Base-by-base conservation (phyloP, 2,888 invertebrate genomes). In the Ischnus inquisitorius region DNA sequence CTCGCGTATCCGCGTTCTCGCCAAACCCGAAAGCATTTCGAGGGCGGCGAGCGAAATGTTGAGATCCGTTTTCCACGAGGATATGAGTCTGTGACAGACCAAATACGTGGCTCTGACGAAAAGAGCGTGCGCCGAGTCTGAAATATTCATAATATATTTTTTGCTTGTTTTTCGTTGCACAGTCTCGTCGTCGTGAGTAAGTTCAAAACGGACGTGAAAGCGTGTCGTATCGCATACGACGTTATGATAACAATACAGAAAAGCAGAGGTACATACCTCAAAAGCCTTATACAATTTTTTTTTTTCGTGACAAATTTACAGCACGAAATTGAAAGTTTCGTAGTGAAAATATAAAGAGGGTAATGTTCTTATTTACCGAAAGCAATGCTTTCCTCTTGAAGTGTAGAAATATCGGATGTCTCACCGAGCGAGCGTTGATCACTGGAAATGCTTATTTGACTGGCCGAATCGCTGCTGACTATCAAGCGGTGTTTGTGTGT, bases 31-130 rank as follows among this genome's bases (percentile, higher is more conserved):
- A 0, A 99, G 95, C 75, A 99, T 95, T 93, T 99, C 99, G 85
- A 99, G 94, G 0, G 99, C 99, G 0, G 99, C 98, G 78, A 99
- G 94, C 0, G 98, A 98, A 51, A 98, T 97, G 92, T 98, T 98
- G 83, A 99, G 94, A 94, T 99, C 99, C 0, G 97, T 97, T 94
- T 98, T 99, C 99, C 99, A 99, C 0, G 98, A 97, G 0, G 98
- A 98, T 92, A 98, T 98, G 82, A 99, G 95, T 25, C 98, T 96
- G 94, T 98, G 98, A 92, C 98, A 99, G 48, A 99, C 98, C 89
- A 99, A 95, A 92, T 98, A 98, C 0, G 98, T 98, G 6, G 98
- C 98, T 82, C 98, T 96, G 0, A 98, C 98, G 91, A 98, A 98
- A 85, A 99, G 94, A 1, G 98, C 98, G 92, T 97, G 97, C 0